Base-by-base conservation (phyloP, 2,888 invertebrate genomes). In the Chironomus riparius region DNA sequence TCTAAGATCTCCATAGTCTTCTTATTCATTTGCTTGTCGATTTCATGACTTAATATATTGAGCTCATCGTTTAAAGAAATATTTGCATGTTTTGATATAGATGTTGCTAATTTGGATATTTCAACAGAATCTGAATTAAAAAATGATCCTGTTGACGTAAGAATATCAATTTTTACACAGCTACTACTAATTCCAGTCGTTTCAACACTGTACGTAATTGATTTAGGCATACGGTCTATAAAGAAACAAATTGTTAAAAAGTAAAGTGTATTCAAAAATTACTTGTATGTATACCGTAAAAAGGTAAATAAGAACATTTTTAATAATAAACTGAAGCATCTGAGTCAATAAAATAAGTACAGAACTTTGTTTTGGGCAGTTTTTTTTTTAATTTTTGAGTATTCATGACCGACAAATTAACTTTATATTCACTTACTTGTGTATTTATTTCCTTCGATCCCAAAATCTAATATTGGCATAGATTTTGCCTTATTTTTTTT, bases 141-240 rank as follows among this genome's bases (percentile, higher is more conserved):
- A 62, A 18, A 28, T n/a, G 22, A 7, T 24, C 18, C 7, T 6
- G 7, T 56, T 2, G 72, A 50, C 4, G 47, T 48, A 22, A 74
- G 74, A 74, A 74, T 68, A 62, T 74, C 74, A 18, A 74, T 74
- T 65, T 74, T 74, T 15, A 74, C 62, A 28, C 61, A 38, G 38
- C 10, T 56, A 22, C 48, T 74, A 38, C 47, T 68, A 13, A 21
- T 21, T n/a, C 48, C 48, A 0, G 65, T 47, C 38, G 68, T 6
- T 2, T 38, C 68, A 1, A 74, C 47, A 24, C 24, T 74, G 22
- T 74, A 74, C 15, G 74, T 68, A 6, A 74, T 68, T 47, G 48
- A 74, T 21, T 18, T 74, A 12, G 68, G 68, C n/a, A 74, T 18
- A 13, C 47, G 21, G 47, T 74, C 74, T 74, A 24, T 24, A 24